Percentiles rank a stretch among this genome's conserved stretches.
These are phyloP conservation scores for Catharus ustulatus DNA, from an alignment of 2,797 vertebrate species.

Conservation along the genomic window DNA sequence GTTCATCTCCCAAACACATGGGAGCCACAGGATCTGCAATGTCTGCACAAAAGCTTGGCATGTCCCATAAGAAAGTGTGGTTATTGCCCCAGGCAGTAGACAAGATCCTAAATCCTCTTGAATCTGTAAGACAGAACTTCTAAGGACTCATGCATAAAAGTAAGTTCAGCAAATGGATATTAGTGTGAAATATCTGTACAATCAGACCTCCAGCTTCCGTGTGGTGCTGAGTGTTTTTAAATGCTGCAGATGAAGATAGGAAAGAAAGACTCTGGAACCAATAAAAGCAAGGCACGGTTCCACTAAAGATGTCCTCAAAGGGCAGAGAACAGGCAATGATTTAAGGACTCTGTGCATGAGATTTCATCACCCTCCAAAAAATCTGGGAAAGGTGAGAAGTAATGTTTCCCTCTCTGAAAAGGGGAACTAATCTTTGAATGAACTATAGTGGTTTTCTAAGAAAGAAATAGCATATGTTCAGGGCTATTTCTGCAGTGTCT, in stretches of 20 bases:
- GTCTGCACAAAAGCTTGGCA: not conserved
- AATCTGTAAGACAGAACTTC: not conserved
- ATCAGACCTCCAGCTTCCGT: not conserved
- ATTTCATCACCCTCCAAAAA: not conserved
- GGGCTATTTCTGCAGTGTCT: not conserved
- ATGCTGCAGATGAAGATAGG: not conserved
- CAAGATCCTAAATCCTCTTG: not conserved
- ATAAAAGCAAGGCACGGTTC: not conserved
- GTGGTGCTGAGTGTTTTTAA: not conserved
- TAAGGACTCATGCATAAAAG: not conserved
- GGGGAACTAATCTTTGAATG: not conserved
- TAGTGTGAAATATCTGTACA: not conserved
- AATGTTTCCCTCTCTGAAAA: not conserved
- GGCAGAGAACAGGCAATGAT: not conserved
- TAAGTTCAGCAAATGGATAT: not conserved
- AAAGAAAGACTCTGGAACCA: not conserved
- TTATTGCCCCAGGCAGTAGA: not conserved
- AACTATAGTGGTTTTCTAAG: not conserved
- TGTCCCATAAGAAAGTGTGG: not conserved
- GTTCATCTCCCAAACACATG: not conserved
- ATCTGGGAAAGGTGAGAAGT: not conserved
- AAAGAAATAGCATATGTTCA: not conserved
- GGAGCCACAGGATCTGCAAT: not conserved
- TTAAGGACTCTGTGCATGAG: not conserved
- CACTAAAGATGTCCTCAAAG: not conserved